Evolutionary conservation across 2,888 invertebrate genomes (phyloP).

Genomic region (Incurvaria masculella): DNA sequence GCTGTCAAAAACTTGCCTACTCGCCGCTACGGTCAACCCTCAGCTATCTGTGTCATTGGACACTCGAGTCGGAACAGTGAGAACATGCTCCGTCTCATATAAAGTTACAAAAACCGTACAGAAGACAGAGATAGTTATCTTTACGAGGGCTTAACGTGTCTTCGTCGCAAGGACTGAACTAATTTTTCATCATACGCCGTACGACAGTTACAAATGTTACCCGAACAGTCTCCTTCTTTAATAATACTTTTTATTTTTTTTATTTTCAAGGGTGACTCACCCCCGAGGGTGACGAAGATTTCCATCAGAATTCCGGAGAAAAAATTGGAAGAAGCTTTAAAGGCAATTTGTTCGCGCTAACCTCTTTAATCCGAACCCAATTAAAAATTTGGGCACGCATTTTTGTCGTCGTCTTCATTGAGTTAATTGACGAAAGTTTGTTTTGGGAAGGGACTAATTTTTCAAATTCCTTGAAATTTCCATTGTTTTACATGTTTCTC

Average conservation of each 20-base stretch:
- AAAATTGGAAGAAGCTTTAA: slow-evolving; percentile 47
- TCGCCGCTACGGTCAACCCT: slow-evolving; percentile 58
- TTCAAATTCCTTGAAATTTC: too few species aligned
- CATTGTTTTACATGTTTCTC: too few species aligned
- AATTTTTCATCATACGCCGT: slow-evolving; percentile 59
- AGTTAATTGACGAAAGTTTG: background rate
- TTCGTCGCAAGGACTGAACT: slow-evolving; percentile 55
- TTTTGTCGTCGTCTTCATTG: background rate
- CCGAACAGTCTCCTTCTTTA: slow-evolving; percentile 59
- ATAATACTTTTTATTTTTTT: slow-evolving; percentile 55
- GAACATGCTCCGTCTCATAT: slow-evolving; percentile 26
- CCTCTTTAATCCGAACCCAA: slow-evolving; percentile 32
- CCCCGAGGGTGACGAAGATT: slow-evolving; percentile 46
- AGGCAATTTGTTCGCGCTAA: slow-evolving; percentile 40
- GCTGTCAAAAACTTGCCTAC: slow-evolving; percentile 57
- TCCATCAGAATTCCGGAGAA: slow-evolving; percentile 39
- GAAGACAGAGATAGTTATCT: slow-evolving; percentile 36
- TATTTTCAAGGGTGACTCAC: slow-evolving; percentile 51
- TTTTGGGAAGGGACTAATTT: background rate
- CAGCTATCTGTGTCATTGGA: slow-evolving; percentile 57
- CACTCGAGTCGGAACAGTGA: slow-evolving; percentile 46
- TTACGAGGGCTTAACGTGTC: slow-evolving; percentile 49
- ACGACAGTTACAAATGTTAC: slow-evolving; percentile 56
- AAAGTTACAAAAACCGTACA: slow-evolving; percentile 19
- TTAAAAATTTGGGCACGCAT: slow-evolving; percentile 22